Percentiles rank a stretch among this genome's conserved stretches.
phyloP scores from a whole-genome alignment of 2,113 vertebrate species.

The Eurystomus gularis region DNA sequence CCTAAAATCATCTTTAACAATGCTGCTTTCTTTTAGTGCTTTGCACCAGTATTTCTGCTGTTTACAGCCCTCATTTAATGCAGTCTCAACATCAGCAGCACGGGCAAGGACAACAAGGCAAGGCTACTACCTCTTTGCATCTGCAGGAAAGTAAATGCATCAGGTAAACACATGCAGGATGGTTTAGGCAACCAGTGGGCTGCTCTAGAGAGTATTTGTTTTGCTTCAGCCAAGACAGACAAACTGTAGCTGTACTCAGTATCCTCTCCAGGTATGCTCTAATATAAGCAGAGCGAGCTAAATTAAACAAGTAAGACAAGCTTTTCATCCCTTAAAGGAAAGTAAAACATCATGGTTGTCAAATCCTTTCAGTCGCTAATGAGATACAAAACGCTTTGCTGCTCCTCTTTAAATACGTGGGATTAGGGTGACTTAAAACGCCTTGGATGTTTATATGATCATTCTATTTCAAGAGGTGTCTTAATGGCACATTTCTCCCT shows the following conservation, averaged over 20 bases:
- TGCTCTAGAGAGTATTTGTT: not conserved
- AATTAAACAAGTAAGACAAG: conserved; percentile 45
- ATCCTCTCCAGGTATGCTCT: not conserved
- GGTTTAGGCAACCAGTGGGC: not conserved
- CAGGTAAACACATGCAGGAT: not conserved
- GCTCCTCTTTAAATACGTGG: conserved; percentile 14
- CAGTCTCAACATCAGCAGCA: not conserved
- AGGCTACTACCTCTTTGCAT: not conserved
- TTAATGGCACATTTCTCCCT: not conserved
- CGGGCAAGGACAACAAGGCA: rapidly evolving
- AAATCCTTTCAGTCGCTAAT: conserved; percentile 46
- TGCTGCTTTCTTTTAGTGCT: not conserved
- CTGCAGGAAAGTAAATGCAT: not conserved
- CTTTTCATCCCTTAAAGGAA: conserved; percentile 40
- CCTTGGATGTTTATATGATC: not conserved
- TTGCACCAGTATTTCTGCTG: not conserved
- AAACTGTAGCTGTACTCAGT: not conserved
- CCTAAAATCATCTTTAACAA: not conserved
- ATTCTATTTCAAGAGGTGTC: not conserved
- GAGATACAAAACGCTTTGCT: conserved; percentile 24
- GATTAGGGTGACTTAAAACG: conserved; percentile 48
- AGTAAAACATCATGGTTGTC: conserved; percentile 53
- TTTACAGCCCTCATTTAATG: not conserved
- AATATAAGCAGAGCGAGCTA: conserved; percentile 52
- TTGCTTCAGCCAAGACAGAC: not conserved